phyloP scores from a whole-genome alignment of 2,797 vertebrate genomes.

The Syngnathus acus region DNA sequence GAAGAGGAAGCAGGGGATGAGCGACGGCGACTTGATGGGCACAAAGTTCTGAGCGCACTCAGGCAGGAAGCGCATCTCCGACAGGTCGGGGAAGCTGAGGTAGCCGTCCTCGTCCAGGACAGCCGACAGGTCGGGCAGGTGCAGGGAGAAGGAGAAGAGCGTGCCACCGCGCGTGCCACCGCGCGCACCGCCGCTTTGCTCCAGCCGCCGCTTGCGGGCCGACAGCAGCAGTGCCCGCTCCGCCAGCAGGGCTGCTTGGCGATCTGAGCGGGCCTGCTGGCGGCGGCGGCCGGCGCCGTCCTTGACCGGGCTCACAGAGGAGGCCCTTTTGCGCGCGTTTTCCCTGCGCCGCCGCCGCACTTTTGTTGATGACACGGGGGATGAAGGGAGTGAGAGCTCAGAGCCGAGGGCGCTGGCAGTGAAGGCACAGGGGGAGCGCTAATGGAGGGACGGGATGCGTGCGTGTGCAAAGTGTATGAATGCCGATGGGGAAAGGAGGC shows the following conservation, averaged over 20 bases:
- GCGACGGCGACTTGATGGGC: constrained; percentile 89
- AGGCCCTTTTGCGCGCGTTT: constrained; percentile 60
- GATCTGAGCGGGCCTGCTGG: constrained; percentile 64
- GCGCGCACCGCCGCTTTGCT: constrained; percentile 46
- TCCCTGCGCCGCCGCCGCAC: constrained; percentile 85
- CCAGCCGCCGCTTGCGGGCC: constrained; percentile 76
- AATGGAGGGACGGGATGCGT: constrained; percentile 42
- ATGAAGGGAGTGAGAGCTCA: constrained; percentile 72
- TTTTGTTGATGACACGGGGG: constrained; percentile 73
- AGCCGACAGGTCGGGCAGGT: constrained; percentile 89
- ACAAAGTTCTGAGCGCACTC: constrained; percentile 86
- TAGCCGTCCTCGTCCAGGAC: constrained; percentile 94
- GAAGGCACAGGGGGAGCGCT: constrained; percentile 69
- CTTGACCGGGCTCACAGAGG: constrained; percentile 63
- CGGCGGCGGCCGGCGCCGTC: constrained; percentile 44
- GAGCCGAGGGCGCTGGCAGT: constrained; percentile 69
- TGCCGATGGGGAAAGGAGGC: constrained; percentile 44
- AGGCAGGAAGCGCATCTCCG: constrained; percentile 86
- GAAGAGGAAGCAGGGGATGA: constrained; percentile 97
- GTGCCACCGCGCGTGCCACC: constrained; percentile 80
- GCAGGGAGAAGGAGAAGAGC: constrained; percentile 96
- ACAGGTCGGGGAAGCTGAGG: constrained; percentile 88
- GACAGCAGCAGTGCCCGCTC: constrained; percentile 76
- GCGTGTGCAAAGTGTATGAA: constrained; percentile 37
- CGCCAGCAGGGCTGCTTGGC: constrained; percentile 71